Conservation (phyloP, 2,888 invertebrate genomes). For the Aporophyla nigra region DNA sequence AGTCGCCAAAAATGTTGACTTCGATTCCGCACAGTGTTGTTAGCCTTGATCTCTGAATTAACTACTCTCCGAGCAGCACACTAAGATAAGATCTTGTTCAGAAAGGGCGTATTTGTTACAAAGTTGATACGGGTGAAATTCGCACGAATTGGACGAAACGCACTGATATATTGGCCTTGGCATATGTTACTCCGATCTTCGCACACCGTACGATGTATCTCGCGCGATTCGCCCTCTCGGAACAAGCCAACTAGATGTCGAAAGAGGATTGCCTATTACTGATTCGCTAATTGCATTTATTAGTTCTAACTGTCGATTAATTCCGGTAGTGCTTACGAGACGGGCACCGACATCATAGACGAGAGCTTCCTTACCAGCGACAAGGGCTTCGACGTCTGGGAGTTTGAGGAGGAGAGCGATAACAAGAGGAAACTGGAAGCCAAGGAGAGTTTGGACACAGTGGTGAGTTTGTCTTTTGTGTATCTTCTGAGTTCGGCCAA, state of each 20-base stretch:
- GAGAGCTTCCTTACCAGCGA: constrained; percentile 83
- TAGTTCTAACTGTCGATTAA: not conserved
- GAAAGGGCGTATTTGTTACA: not conserved
- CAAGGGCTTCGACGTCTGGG: constrained; percentile 84
- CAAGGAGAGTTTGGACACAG: constrained; percentile 81
- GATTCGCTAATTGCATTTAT: not conserved
- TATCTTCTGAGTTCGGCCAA: not conserved
- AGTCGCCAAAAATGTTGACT: not conserved
- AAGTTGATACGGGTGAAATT: not conserved
- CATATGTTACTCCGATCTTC: too few relatives aligned
- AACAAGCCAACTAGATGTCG: not conserved
- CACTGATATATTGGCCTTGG: not conserved
- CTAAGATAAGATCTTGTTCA: not conserved
- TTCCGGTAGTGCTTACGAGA: constrained; percentile 80
- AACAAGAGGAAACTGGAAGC: constrained; percentile 78
- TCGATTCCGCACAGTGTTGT: not conserved
- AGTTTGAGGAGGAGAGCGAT: constrained; percentile 80
- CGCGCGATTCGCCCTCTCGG: not conserved
- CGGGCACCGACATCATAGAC: constrained; percentile 78
- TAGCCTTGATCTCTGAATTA: not conserved
- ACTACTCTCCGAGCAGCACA: not conserved
- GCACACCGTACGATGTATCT: not conserved
- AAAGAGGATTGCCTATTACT: not conserved
- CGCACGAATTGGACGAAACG: too few relatives aligned
- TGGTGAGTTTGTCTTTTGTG: constrained; percentile 71